phyloP scores from a whole-genome alignment of 2,113 vertebrate species.

The Excalfactoria chinensis region DNA sequence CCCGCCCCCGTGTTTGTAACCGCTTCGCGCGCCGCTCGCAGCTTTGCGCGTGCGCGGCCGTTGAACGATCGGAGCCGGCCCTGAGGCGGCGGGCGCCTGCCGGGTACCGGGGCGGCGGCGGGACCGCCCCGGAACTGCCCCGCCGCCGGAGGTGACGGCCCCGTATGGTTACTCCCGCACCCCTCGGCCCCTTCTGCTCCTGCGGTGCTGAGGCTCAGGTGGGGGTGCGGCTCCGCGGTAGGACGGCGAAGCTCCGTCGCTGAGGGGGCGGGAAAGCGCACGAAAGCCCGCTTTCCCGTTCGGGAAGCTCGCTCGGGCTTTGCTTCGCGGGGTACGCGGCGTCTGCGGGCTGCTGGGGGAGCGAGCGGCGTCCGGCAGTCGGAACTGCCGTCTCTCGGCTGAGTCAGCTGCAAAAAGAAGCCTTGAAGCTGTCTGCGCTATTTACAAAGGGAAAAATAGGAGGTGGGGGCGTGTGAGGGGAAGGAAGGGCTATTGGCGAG shows the following conservation, averaged over 20 bases:
- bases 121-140: no score
- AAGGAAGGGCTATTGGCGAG: not conserved
- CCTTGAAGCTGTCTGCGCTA: not conserved
- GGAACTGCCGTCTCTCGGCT: not conserved
- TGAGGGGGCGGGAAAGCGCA: no score
- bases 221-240: not conserved
- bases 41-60: not conserved
- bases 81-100: no score
- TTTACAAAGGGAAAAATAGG: no score
- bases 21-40: not conserved
- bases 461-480: no score
- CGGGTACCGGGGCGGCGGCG: no score
- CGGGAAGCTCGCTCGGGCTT: not conserved
- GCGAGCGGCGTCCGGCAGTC: not conserved
- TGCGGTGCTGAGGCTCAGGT: not conserved
- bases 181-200: not conserved
- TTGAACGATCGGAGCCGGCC: not conserved
- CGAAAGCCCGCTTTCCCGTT: no score
- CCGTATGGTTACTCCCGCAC: rapidly evolving
- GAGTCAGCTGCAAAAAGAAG: not conserved
- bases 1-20: not conserved
- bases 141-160: not conserved
- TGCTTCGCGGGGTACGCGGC: no score
- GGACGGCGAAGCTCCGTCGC: not conserved
- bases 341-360: no score